phyloP scores from a whole-genome alignment of 2,113 vertebrate genomes.

The Stercorarius parasiticus region DNA sequence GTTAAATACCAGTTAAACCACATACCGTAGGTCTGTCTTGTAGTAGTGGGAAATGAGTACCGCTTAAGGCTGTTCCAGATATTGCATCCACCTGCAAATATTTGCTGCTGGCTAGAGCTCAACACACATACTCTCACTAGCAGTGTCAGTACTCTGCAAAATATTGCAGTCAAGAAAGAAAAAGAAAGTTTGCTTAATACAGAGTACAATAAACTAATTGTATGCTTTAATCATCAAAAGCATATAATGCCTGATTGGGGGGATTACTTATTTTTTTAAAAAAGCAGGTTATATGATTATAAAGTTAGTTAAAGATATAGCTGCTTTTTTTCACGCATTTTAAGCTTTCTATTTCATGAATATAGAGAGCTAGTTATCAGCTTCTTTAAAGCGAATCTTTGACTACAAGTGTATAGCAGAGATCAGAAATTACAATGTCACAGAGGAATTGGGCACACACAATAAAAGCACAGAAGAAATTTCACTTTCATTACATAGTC shows the following conservation, averaged over 20 bases:
- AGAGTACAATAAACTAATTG: neutral
- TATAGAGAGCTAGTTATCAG: neutral
- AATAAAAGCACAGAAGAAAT: neutral
- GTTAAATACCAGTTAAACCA: conserved; percentile 54
- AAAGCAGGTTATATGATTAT: neutral
- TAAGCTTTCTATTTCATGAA: neutral
- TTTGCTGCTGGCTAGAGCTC: conserved; percentile 14
- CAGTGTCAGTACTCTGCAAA: neutral
- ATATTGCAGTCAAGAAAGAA: neutral
- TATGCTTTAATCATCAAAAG: neutral
- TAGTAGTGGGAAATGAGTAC: neutral
- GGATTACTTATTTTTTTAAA: neutral
- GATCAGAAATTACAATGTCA: neutral
- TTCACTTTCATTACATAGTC: neutral
- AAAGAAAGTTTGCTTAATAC: neutral
- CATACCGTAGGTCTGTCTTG: neutral
- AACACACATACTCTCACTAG: neutral
- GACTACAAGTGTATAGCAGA: fast-evolving
- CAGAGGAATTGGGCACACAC: neutral
- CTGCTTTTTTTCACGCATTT: neutral
- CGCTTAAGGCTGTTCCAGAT: neutral
- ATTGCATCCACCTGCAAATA: conserved; percentile 38
- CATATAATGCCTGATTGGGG: neutral
- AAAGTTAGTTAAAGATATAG: neutral
- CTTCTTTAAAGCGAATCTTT: neutral